A percentile compares a stretch with the other conserved stretches of the same genome.
Evolutionary conservation across 1,140 invertebrate genomes (phyloP).

Genomic region (Zaprionus lachaisei): DNA sequence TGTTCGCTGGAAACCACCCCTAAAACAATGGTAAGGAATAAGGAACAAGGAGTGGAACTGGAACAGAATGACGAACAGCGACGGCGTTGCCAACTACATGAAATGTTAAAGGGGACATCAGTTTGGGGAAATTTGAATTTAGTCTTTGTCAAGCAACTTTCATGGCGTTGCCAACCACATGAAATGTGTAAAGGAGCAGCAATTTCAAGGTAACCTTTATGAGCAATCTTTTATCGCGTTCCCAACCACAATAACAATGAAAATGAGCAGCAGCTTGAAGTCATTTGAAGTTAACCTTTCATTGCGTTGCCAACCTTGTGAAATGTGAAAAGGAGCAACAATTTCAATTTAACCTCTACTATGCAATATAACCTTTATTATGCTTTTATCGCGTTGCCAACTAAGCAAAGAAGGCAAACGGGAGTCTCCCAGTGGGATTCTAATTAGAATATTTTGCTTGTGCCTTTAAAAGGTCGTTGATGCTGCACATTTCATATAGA

Average conservation of each 20-base stretch:
- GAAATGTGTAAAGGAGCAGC: not conserved
- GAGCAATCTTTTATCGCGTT: no score
- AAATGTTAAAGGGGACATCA: not conserved
- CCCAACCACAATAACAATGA: no score
- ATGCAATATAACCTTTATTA: no score
- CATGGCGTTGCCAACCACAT: not conserved
- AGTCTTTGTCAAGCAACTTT: no score
- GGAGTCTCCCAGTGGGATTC: not conserved
- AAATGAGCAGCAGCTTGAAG: no score
- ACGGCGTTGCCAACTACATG: constrained; percentile 44
- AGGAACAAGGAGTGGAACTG: constrained; percentile 34
- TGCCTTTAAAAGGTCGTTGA: not conserved
- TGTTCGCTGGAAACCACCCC: constrained; percentile 55
- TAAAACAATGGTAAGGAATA: not conserved
- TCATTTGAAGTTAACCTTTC: no score
- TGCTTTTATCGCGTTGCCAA: not conserved
- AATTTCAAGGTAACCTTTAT: not conserved
- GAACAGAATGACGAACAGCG: constrained; percentile 16
- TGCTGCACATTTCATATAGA: not conserved
- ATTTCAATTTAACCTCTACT: no score
- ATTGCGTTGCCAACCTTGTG: not conserved
- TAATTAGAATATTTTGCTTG: not conserved
- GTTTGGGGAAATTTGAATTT: not conserved
- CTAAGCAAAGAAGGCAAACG: not conserved
- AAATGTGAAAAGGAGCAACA: not conserved